Percentiles rank a stretch among this genome's conserved stretches.
Conservation (phyloP, 2,888 invertebrate species). For the Drosophila phalerata region DNA sequence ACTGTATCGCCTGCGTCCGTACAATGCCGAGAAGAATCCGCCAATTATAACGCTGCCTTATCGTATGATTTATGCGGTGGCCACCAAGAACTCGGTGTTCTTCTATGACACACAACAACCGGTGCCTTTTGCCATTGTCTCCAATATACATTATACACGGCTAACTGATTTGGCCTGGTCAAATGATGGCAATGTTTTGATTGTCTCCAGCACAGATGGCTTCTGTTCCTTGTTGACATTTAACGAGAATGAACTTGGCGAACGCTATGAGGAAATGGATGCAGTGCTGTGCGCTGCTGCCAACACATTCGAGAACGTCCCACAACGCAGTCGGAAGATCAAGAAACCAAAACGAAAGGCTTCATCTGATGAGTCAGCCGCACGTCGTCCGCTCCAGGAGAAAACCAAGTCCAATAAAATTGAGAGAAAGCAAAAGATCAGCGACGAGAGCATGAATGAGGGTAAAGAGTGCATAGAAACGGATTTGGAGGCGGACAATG, state of each 20-base stretch:
- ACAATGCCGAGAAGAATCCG: conserved; percentile 86
- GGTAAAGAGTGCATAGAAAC: conserved; percentile 33
- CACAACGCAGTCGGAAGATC: conserved; percentile 46
- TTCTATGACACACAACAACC: conserved; percentile 95
- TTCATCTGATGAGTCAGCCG: conserved; percentile 55
- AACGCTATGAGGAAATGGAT: conserved; percentile 83
- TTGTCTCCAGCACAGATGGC: conserved; percentile 95
- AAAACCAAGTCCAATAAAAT: conserved; percentile 43
- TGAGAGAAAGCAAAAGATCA: not conserved
- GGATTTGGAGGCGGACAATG: conserved; percentile 64
- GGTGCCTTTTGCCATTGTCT: conserved; percentile 91
- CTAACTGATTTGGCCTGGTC: conserved; percentile 96
- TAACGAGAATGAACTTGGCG: conserved; percentile 90
- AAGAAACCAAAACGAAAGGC: conserved; percentile 70
- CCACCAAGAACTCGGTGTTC: conserved; percentile 93
- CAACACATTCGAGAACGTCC: conserved; percentile 55
- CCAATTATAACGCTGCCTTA: conserved; percentile 89
- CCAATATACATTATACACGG: conserved; percentile 95
- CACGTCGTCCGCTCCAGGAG: conserved; percentile 57
- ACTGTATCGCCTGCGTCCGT: conserved; percentile 88
- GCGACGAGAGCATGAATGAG: conserved; percentile 14
- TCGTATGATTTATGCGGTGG: conserved; percentile 96
- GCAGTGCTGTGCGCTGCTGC: conserved; percentile 81
- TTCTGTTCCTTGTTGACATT: conserved; percentile 95
- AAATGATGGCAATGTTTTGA: conserved; percentile 90